Evolutionary conservation across 2,797 vertebrate species (phyloP), one percentile per base, ranked within the genome.

Genomic region (Neostethus bicornis): DNA sequence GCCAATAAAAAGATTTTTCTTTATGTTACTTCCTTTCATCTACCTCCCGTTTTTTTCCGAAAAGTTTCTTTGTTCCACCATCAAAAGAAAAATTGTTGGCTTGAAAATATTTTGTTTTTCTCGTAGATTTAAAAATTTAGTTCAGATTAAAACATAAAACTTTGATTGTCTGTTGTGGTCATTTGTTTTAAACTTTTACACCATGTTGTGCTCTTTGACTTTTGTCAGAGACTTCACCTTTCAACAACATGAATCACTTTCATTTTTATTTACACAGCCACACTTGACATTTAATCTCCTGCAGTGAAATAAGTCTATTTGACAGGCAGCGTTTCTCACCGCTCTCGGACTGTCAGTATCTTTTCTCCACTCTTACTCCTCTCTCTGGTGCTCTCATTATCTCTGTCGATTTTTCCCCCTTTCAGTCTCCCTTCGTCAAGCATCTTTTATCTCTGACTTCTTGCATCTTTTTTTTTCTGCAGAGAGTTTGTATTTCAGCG

Each of bases 401-500:
- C 53, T 64, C 34, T 13, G 49, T 59, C 66, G 69, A 52, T 69
- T 62, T 56, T 50, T 34, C 47, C 10, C 4, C n/a, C 5, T 51
- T 42, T 57, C 56, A 19, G 20, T 70, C 32, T 54, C 46, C 14
- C 34, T 24, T 59, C 41, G 52, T 29, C n/a, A 26, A 21, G 31
- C 61, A 47, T 65, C 42, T 77, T 66, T 65, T 42, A 49, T 69
- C 59, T 23, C 35, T 51, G 51, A 44, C 52, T 42, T 24, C 16
- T 55, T 8, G 19, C 38, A 25, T 43, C 17, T 51, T 12, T 34
- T 49, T 12, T 34, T 49, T 17, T 51, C 35, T 54, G 67, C 71
- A 92, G 90, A 80, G 89, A 91, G 70, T 90, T 92, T 79, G 85
- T 90, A 71, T 91, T 91, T 64, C 91, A 91, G 80, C 90, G 89